These are phyloP conservation scores for Epicauta chinensis DNA, from an alignment of 1,140 invertebrate genomes.

Conservation along the genomic window DNA sequence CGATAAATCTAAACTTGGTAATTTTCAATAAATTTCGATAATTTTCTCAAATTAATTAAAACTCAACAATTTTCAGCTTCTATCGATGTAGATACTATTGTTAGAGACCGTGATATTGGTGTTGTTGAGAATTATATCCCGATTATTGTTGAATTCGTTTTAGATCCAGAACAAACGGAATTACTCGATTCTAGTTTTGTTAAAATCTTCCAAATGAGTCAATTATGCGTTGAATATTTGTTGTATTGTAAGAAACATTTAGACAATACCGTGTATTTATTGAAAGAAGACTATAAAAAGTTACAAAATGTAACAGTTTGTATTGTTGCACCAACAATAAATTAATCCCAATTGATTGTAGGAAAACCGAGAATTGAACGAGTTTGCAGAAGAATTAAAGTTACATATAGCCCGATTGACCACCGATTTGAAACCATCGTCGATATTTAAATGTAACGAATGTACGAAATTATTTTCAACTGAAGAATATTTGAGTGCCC, in stretches of 20 bases:
- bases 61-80: conserved; percentile 42
- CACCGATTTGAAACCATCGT: conserved; percentile 2
- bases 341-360: conserved; percentile 19
- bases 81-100: conserved; percentile 56
- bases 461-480: conserved; percentile 53
- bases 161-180: conserved; percentile 39
- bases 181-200: conserved; percentile 61
- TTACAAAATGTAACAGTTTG: neutral
- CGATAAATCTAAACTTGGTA: conserved; percentile 62
- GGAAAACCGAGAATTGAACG: conserved; percentile 33
- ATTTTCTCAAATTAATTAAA: no score
- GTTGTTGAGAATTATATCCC: conserved; percentile 55
- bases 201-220: conserved; percentile 60
- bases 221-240: conserved; percentile 63
- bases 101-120: conserved; percentile 56
- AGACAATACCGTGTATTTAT: conserved; percentile 55
- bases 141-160: conserved; percentile 32
- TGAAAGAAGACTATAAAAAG: conserved; percentile 53
- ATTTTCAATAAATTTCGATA: conserved; percentile 30
- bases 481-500: conserved; percentile 50
- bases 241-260: conserved; percentile 63
- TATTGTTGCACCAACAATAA: neutral
- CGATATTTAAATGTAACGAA: conserved; percentile 44
- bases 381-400: conserved; percentile 24
- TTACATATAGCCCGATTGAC: conserved; percentile 16